Conservation (phyloP, 92 coral and sea anemone genomes). For the Bergia sp. region DNA sequence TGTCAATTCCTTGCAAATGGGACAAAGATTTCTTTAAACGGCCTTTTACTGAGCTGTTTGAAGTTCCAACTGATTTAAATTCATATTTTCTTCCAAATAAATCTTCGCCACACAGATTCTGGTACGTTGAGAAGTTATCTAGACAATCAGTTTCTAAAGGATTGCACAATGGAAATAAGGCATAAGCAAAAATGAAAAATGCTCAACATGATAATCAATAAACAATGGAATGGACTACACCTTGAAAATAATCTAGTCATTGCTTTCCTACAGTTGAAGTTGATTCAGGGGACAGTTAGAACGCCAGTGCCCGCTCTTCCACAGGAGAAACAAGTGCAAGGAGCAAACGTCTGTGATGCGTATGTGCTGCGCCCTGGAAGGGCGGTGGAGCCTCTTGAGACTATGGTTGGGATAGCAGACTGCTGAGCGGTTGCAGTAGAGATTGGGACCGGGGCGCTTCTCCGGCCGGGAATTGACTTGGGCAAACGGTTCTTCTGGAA, state of each 20-base stretch:
- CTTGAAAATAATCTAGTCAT: background rate
- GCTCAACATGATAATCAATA: background rate
- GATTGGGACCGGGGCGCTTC: background rate
- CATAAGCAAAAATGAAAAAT: background rate
- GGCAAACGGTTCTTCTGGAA: background rate
- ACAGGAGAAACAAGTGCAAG: slow-evolving; percentile 1
- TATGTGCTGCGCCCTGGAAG: background rate
- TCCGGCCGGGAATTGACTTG: background rate
- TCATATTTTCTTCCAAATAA: background rate
- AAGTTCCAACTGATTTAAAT: slow-evolving; percentile 9
- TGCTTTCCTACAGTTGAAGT: background rate
- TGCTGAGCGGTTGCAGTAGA: slow-evolving; percentile 16
- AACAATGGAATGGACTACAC: background rate
- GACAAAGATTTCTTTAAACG: background rate
- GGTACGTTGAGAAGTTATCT: background rate
- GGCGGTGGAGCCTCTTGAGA: background rate
- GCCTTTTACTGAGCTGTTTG: background rate
- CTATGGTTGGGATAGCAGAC: background rate
- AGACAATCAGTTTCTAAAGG: background rate
- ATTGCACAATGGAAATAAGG: background rate
- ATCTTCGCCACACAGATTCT: background rate
- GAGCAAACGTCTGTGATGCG: background rate
- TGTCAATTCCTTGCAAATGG: background rate
- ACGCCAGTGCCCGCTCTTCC: too few relatives aligned
- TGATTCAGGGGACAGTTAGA: too few relatives aligned